phyloP scores from a whole-genome alignment of 2,888 invertebrate genomes.

The Polydrusus tereticollis region DNA sequence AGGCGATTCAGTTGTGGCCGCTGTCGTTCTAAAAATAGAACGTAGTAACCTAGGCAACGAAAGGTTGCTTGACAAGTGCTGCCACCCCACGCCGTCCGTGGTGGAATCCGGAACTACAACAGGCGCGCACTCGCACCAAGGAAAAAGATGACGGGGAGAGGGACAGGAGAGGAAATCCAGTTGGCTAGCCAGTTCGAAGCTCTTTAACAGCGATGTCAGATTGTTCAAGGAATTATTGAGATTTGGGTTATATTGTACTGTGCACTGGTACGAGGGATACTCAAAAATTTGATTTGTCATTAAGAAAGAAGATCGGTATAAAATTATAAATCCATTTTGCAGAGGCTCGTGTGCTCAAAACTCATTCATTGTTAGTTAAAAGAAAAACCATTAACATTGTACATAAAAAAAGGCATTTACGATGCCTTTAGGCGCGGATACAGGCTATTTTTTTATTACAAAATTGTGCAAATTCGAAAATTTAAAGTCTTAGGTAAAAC shows the following conservation, averaged over 20 bases:
- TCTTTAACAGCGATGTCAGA: constrained; percentile 23
- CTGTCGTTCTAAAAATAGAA: constrained; percentile 46
- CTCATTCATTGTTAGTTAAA: too few relatives aligned
- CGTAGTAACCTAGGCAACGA: constrained; percentile 48
- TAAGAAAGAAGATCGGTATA: neutral
- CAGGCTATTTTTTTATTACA: too few relatives aligned
- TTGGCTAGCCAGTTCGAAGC: constrained; percentile 15
- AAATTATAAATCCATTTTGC: too few relatives aligned
- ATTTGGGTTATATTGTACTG: neutral
- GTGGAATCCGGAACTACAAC: constrained; percentile 45
- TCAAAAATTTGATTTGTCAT: neutral
- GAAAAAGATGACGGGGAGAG: constrained; percentile 13
- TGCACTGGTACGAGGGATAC: neutral
- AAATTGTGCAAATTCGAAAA: too few relatives aligned
- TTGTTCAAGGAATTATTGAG: neutral
- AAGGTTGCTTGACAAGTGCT: constrained; percentile 39
- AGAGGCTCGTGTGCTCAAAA: too few relatives aligned
- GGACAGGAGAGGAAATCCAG: constrained; percentile 22
- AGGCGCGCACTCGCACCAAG: constrained; percentile 29
- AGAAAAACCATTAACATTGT: too few relatives aligned
- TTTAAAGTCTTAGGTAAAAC: too few relatives aligned
- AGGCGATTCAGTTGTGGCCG: constrained; percentile 35
- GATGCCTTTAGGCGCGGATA: too few relatives aligned
- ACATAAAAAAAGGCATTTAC: too few relatives aligned
- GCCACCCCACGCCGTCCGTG: constrained; percentile 48